Evolutionary conservation across 2,888 invertebrate genomes (phyloP), one percentile per base, ranked within the genome.

Genomic region (Habroteleia sp.): DNA sequence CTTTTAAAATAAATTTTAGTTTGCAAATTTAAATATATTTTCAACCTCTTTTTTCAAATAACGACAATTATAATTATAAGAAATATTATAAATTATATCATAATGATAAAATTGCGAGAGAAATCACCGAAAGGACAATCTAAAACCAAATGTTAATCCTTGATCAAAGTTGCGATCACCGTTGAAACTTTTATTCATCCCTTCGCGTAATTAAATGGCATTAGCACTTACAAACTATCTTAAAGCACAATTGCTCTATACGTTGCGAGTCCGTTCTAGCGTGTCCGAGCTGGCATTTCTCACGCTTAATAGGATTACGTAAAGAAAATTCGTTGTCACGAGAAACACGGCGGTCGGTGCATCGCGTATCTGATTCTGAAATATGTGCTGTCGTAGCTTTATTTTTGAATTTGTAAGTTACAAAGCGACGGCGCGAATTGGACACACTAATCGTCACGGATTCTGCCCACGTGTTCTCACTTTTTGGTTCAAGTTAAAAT

Each of bases 321-420:
- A 68, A 74, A 56, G 74, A 74, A 74, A 68, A 68, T 74, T 74
- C 56, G 29, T 56, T 63, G 74, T 68, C 74, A 63, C 56, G 56
- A 54, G 50, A 33, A 56, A 68, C 68, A 68, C 73, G 68, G 63
- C 62, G 46, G 35, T 66, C 44, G 41, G 66, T 41, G 62, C 66
- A 62, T 66, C 66, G 65, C 71, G 71, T 71, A 75, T 65, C 75
- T 71, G 75, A 75, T 75, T 63, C 65, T 75, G 69, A 75, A 75
- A 71, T 75, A 75, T 75, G 74, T 25, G 23, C 66, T 65, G 65
- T 75, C 69, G 39, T 27, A 27, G 46, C 14, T 29, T 37, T 27
- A 58, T 54, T 71, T 71, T 71, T 71, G 39, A 65, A 62, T 44
- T 42, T 29, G 29, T 35, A 42, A 48, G 60, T 60, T 60, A 54